Evolutionary conservation across 2,113 vertebrate genomes (phyloP).

Genomic region (Macquaria australasica): DNA sequence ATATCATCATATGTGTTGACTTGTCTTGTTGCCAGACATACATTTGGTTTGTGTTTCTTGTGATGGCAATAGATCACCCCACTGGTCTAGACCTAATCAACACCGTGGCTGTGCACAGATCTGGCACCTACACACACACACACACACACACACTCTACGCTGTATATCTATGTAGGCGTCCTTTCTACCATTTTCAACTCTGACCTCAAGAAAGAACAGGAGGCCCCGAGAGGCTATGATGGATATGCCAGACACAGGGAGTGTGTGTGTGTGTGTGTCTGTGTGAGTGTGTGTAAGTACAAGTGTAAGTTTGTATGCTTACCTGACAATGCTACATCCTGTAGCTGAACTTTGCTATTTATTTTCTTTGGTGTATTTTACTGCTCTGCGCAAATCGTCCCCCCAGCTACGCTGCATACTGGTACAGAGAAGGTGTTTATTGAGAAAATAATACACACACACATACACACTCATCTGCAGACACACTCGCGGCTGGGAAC

Average conservation of each 20-base stretch:
- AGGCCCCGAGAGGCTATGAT: slow-evolving; percentile 71
- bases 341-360: slow-evolving; percentile 70
- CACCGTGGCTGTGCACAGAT: slow-evolving; percentile 44
- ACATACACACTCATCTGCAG: slow-evolving; percentile 23
- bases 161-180: slow-evolving; percentile 45
- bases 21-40: slow-evolving; percentile 70
- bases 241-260: slow-evolving; percentile 73
- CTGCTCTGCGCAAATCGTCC: slow-evolving; percentile 62
- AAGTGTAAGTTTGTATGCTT: slow-evolving; percentile 59
- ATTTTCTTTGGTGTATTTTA: slow-evolving; percentile 76
- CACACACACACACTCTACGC: slow-evolving; percentile 5
- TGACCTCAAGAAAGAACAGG: slow-evolving; percentile 71
- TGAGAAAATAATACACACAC: slow-evolving; percentile 73
- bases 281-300: slow-evolving; percentile 24
- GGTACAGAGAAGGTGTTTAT: slow-evolving; percentile 68
- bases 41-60: slow-evolving; percentile 79
- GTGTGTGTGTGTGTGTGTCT: slow-evolving; percentile 23
- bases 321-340: slow-evolving; percentile 75
- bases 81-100: slow-evolving; percentile 61
- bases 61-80: slow-evolving; percentile 67
- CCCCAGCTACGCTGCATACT: slow-evolving; percentile 11
- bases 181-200: slow-evolving; percentile 61
- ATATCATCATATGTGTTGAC: slow-evolving; percentile 70
- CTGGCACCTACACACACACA: slow-evolving; percentile 27
- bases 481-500: slow-evolving; percentile 55